Percentiles rank a stretch among this genome's conserved stretches.
phyloP scores from a whole-genome alignment of 2,888 invertebrate genomes.

The Nebria salina region DNA sequence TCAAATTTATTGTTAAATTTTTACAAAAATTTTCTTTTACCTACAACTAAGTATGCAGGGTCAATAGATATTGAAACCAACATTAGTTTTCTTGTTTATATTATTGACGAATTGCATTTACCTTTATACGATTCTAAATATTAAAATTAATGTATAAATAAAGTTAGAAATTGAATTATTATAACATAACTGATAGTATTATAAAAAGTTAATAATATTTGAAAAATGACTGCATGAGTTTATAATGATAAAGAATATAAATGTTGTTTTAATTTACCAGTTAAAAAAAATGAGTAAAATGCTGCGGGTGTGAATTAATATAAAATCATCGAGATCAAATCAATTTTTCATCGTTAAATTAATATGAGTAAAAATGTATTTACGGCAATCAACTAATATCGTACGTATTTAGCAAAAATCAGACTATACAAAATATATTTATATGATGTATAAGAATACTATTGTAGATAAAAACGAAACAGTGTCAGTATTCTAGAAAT shows the following conservation, averaged over 20 bases:
- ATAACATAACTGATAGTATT: background rate
- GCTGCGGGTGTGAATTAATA: slow-evolving; percentile 38
- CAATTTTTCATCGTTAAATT: slow-evolving; percentile 28
- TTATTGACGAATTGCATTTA: too few species aligned
- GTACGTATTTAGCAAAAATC: too few species aligned
- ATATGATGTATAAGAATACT: background rate
- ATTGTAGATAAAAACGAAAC: background rate
- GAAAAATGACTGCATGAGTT: slow-evolving; percentile 34
- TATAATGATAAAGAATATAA: slow-evolving; percentile 40
- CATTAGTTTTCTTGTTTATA: too few species aligned
- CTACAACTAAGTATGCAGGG: background rate
- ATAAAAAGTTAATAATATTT: slow-evolving; percentile 14
- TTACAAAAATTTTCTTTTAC: background rate
- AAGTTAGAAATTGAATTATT: background rate
- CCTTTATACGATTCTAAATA: too few species aligned
- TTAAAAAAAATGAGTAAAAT: slow-evolving; percentile 21
- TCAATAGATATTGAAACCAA: background rate
- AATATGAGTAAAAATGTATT: background rate
- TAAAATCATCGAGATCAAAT: slow-evolving; percentile 31
- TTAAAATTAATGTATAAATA: background rate
- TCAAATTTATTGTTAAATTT: background rate
- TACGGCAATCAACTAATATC: too few species aligned
- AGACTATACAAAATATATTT: too few species aligned
- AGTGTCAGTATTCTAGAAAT: background rate
- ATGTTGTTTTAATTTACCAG: slow-evolving; percentile 36